Evolutionary conservation across 2,888 invertebrate species (phyloP), one percentile per base, ranked within the genome.

Genomic region (Eulithis prunata): DNA sequence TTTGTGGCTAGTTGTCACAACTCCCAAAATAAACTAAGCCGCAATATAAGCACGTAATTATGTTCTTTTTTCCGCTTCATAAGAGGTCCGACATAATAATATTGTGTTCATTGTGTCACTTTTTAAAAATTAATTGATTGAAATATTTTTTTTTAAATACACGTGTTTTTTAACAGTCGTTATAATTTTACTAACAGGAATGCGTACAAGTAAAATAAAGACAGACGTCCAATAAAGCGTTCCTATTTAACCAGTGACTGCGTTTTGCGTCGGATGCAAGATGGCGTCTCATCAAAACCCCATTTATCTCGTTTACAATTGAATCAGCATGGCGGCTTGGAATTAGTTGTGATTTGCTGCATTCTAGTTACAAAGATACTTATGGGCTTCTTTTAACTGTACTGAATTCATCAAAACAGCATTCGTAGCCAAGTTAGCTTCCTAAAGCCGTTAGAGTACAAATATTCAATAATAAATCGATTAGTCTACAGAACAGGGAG

Each of bases 271-370:
- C 21, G 60, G 52, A 69, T 62, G 28, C 63, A 71, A 62, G 64
- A 78, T 76, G 77, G 77, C 74, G 63, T 70, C 69, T 71, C 79
- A 81, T 81, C 76, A 79, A 82, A 82, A 72, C 65, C 58, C 75
- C 75, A 81, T 82, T 82, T 81, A 75, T 82, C 76, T 78, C 75
- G 77, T 67, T 80, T 81, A 78, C 75, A 68, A 70, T 68, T 71
- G 73, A 73, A 73, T 68, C 64, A 62, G 60, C 13, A 54, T 13
- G 51, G 38, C 51, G 21, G 38, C 46, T 51, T 36, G 51, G 13
- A 57, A 59, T 66, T 62, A 66, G 62, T 56, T 51, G 62, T 62
- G 62, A 62, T 59, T 66, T 66, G 52, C 57, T 45, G 49, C 11
- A 49, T 47, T 49, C 14, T 12, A 41, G 10, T 46, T 13, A 10